Base-by-base conservation (phyloP, 2,888 invertebrate species). In the Melipona bicolor region DNA sequence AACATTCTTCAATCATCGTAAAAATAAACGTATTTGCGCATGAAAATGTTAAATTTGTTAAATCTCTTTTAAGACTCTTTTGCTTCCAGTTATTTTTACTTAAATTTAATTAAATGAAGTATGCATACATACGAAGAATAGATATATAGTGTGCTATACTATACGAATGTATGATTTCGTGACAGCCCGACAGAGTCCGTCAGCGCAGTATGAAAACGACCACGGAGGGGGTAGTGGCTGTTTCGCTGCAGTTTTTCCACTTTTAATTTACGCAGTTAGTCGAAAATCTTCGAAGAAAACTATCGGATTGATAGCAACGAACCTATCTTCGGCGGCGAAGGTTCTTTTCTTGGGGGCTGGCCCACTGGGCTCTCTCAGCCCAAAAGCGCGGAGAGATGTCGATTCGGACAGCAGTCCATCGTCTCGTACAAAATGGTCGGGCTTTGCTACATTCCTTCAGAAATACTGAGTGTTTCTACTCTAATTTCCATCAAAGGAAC, bases 361-460 rank as follows among this genome's bases (percentile, higher is more conserved):
- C 83, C 85, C 89, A 78, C 50, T 91, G 94, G 93, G 93, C 92
- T 85, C 79, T 94, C 76, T 89, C 92, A 65, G 91, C 91, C 89
- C 92, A 90, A 79, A 92, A 92, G 72, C 87, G 77, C 65, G 89
- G 90, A 89, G 92, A 93, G 50, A 94, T 94, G 94, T 94, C 94
- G 87, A 92, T 94, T 89, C 91, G 94, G 83, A 90, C 91, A 54
- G 90, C 85, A 43, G 92, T 91, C 76, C 89, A 92, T 78, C 93
- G 93, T 88, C 83, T 94, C 69, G 24, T 93, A 85, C 93, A 94
- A 92, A 92, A 94, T 94, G 94, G 93, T 94, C 93, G 93, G 79
- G 87, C 92, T 64, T 79, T 93, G 71, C 71, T 94, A 65, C 93
- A 93, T 77, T 90, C 91, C 81, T 73, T 92, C 70, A 90, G 89